Evolutionary conservation across 2,797 vertebrate species (phyloP), one percentile per base, ranked within the genome.

Genomic region (Catamblyrhynchus diadema): DNA sequence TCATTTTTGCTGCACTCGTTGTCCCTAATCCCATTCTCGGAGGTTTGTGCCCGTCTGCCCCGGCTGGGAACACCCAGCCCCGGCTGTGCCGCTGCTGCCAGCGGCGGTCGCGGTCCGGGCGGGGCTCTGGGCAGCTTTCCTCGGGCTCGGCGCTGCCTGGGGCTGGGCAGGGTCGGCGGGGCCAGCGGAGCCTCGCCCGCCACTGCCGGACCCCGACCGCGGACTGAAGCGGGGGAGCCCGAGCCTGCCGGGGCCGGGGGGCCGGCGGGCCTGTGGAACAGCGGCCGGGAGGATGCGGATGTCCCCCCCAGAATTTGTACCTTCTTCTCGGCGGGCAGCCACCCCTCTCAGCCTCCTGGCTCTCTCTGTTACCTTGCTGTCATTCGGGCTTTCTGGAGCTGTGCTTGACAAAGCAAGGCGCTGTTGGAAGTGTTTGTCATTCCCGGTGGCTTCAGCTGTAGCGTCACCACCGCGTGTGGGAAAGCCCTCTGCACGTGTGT

Each of bases 401-500:
- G 17, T 1, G 0, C 41, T 4, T 3, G 62, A 3, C 19, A 33
- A 12, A 32, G 12, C 19, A 22, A 47, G 71, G 25, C 10, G 3
- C 42, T 35, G 28, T 4, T 37, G 60, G 50, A 45, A 33, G 9
- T 2, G 48, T 32, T 45, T 4, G 0, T 17, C 5, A 24, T 8
- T 6, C 41, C 3, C 0, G 6, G 19, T 6, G 25, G 8, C n/a
- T 13, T 1, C 42, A 28, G 69, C 61, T 14, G 18, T 2, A 3
- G 14, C 15, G 2, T 24, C 79, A 22, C 20, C 5, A 3, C 27
- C 5, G 0, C 5, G 0, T 2, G 3, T 3, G 9, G n/a, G 35
- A 53, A 66, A 47, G 23, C 18, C 57, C 65, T 17, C 41, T 28
- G 69, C 18, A 1, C 2, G 0, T 0, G 60, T 4, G 0, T 2